Evolutionary conservation across 2,888 invertebrate species (phyloP).

Genomic region (Lathronympha strigana): DNA sequence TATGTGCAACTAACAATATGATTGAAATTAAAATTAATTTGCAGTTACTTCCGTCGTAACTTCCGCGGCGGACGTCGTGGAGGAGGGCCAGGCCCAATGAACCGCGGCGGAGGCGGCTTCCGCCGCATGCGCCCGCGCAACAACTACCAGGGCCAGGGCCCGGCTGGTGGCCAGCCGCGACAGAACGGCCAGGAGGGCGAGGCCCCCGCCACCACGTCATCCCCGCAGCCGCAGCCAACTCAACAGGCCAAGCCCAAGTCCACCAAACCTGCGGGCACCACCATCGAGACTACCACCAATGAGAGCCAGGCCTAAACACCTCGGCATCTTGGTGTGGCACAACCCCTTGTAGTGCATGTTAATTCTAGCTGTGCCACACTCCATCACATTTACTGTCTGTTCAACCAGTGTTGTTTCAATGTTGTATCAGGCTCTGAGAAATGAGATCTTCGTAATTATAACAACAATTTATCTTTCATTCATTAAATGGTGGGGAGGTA

Average conservation of each 20-base stretch:
- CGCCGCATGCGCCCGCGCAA: conserved; percentile 73
- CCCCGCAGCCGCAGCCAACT: conserved; percentile 55
- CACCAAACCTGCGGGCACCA: conserved; percentile 68
- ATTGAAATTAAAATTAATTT: conserved; percentile 2
- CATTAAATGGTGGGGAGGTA: conserved; percentile 58
- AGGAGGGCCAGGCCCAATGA: conserved; percentile 72
- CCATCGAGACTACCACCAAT: conserved; percentile 77
- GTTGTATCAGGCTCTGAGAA: conserved; percentile 57
- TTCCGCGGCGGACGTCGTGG: conserved; percentile 88
- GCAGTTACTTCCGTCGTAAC: conserved; percentile 90
- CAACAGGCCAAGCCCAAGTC: conserved; percentile 67
- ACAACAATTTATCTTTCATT: conserved; percentile 52
- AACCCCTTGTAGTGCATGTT: conserved; percentile 68
- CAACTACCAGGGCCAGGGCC: conserved; percentile 56
- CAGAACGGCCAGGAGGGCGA: conserved; percentile 69
- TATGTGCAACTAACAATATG: background rate
- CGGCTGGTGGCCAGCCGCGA: conserved; percentile 53
- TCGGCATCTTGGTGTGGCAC: conserved; percentile 61
- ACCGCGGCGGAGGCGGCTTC: conserved; percentile 70
- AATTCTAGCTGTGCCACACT: conserved; percentile 69
- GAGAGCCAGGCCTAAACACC: conserved; percentile 79
- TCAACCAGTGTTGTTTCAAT: conserved; percentile 55
- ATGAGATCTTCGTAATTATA: conserved; percentile 57
- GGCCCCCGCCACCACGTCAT: conserved; percentile 55
- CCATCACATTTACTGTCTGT: conserved; percentile 60